Evolutionary conservation across 2,113 vertebrate genomes (phyloP), one percentile per base, ranked within the genome.

Genomic region (Lamprologus ornatipinnis): DNA sequence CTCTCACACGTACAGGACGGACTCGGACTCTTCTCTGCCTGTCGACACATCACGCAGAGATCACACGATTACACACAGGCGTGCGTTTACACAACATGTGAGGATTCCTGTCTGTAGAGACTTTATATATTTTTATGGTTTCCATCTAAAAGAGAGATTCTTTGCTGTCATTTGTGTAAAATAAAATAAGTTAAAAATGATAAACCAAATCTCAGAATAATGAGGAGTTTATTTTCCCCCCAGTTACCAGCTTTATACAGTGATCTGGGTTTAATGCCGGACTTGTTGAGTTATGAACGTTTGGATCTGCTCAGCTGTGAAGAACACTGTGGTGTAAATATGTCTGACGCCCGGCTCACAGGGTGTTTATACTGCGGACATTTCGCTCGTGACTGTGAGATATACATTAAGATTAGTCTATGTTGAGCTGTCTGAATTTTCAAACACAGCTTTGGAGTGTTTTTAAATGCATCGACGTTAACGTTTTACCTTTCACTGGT

Each of bases 1-100:
- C 68, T 70, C 11, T 68, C 33, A 14, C 33, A 0, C 0, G 7
- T 23, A 13, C 35, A 42, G 12, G n/a, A 40, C 0, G 7, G 63
- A 31, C 73, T 33, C 7, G 1, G 26, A 53, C 28, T 53, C 31
- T 33, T n/a, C 1, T 35, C 28, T 6, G 28, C 19, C 31, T 35
- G 47, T 73, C 21, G 4, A 73, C 28, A 1, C 68, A 45, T 17
- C 68, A 45, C 8, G 1, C 9, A 0, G n/a, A 37, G 51, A 80
- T 53, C 51, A 17, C 33, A 5, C n/a, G 6, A 6, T 23, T 21
- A 5, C 49, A 80, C 28, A 14, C 51, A 14, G 6, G 49, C 5
- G 12, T 80, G 49, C 78, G 1, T 54, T 80, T 15, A 13, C 31
- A 54, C 28, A 51, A 80, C 19, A 33, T 6, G 11, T 35, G 28